A percentile compares a stretch with the other conserved stretches of the same genome.
These are phyloP conservation scores for Myodes glareolus DNA, from an alignment of 2,113 vertebrate genomes.

Conservation along the genomic window DNA sequence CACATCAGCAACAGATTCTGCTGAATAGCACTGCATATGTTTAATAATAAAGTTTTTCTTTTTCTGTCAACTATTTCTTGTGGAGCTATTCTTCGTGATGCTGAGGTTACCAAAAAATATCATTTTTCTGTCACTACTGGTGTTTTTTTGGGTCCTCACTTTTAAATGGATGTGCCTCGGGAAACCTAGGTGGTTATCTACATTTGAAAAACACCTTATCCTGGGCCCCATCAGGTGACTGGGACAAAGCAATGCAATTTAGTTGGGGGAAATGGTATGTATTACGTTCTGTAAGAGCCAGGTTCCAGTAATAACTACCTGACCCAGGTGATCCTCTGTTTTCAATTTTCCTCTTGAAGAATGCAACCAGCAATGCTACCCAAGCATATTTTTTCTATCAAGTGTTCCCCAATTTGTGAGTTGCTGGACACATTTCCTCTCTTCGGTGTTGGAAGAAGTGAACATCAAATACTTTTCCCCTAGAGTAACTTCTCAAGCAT, in stretches of 20 bases:
- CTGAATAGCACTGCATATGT: constrained; percentile 56
- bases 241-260: constrained; percentile 64
- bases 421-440: constrained; percentile 62
- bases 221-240: neutral
- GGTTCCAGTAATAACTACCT: constrained; percentile 52
- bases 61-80: constrained; percentile 61
- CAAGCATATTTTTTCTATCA: constrained; percentile 73
- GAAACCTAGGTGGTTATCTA: constrained; percentile 67
- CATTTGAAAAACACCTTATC: constrained; percentile 60
- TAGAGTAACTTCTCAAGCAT: neutral
- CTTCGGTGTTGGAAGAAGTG: constrained; percentile 27
- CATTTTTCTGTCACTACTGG: constrained; percentile 62
- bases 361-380: neutral
- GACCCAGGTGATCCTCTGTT: constrained; percentile 64
- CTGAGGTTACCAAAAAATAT: constrained; percentile 70
- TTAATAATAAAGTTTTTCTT: constrained; percentile 13
- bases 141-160: constrained; percentile 57
- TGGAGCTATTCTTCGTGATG: constrained; percentile 47
- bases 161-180: constrained; percentile 62
- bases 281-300: constrained; percentile 56
- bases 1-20: constrained; percentile 44
- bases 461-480: constrained; percentile 59
- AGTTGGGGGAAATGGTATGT: constrained; percentile 64
- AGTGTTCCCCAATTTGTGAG: constrained; percentile 65
- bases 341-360: constrained; percentile 73